Conservation (phyloP, 2,888 invertebrate genomes). For the Agapostemon virescens region DNA sequence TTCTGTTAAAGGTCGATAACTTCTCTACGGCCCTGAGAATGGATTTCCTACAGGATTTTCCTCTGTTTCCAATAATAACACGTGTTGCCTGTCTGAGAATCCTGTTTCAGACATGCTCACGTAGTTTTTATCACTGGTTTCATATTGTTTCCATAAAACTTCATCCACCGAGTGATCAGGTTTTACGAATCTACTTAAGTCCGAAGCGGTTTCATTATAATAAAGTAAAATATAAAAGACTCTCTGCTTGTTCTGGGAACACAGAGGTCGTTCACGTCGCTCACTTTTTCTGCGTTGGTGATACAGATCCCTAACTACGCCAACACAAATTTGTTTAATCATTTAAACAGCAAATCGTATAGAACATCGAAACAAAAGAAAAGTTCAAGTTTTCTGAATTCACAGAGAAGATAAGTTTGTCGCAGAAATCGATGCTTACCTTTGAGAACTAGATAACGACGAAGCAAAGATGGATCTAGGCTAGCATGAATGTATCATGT, state of each 20-base stretch:
- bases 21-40: neutral
- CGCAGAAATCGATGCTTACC: neutral
- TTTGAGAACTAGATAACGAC: neutral
- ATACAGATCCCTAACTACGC: neutral
- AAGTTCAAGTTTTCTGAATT: too few species aligned
- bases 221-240: neutral
- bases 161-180: neutral
- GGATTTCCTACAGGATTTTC: constrained; percentile 1
- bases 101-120: constrained; percentile 1
- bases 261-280: constrained; percentile 1
- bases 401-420: neutral
- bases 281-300: neutral
- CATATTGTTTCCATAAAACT: constrained; percentile 4
- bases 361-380: neutral
- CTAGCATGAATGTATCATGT: neutral
- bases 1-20: constrained; percentile 1
- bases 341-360: neutral
- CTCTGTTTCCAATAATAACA: neutral
- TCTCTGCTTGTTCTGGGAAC: neutral
- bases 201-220: neutral
- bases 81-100: neutral
- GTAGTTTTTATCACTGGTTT: neutral
- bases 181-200: neutral
- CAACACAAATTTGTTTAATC: neutral
- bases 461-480: neutral